phyloP scores from a whole-genome alignment of 2,888 invertebrate species.

The Tortricodes alternella region DNA sequence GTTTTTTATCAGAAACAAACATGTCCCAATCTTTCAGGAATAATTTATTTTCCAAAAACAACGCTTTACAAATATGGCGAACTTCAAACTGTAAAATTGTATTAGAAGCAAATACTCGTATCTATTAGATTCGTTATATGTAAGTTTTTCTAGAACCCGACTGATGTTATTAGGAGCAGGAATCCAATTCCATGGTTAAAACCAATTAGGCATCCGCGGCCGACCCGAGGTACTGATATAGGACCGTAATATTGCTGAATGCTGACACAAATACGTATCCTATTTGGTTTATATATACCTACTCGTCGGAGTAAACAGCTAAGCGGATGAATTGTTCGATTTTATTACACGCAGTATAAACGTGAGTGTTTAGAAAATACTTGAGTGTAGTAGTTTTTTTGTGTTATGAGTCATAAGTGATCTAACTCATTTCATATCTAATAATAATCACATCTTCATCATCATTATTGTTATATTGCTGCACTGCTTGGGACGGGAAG shows the following conservation, averaged over 20 bases:
- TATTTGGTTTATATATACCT: slow-evolving; percentile 29
- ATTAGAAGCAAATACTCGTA: too few species aligned
- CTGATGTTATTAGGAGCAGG: slow-evolving; percentile 26
- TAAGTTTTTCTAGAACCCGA: slow-evolving; percentile 10
- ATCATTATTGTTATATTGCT: too few species aligned
- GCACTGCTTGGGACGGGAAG: too few species aligned
- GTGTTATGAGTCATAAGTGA: too few species aligned
- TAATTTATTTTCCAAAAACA: too few species aligned
- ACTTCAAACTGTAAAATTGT: too few species aligned
- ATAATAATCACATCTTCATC: too few species aligned
- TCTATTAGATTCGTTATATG: background rate
- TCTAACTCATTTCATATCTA: too few species aligned
- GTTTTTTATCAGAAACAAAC: too few species aligned
- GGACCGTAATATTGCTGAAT: slow-evolving; percentile 31
- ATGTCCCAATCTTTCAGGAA: too few species aligned
- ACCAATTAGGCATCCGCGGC: slow-evolving; percentile 28
- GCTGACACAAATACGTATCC: slow-evolving; percentile 29
- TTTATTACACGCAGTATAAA: background rate
- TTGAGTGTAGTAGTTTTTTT: too few species aligned
- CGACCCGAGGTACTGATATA: slow-evolving; percentile 29
- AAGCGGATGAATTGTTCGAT: slow-evolving; percentile 10
- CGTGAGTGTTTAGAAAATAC: background rate
- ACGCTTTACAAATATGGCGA: too few species aligned
- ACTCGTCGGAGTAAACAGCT: slow-evolving; percentile 16
- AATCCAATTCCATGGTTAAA: slow-evolving; percentile 31